These are phyloP conservation scores for Sisyra nigra DNA, from an alignment of 2,888 invertebrate species.

Conservation along the genomic window DNA sequence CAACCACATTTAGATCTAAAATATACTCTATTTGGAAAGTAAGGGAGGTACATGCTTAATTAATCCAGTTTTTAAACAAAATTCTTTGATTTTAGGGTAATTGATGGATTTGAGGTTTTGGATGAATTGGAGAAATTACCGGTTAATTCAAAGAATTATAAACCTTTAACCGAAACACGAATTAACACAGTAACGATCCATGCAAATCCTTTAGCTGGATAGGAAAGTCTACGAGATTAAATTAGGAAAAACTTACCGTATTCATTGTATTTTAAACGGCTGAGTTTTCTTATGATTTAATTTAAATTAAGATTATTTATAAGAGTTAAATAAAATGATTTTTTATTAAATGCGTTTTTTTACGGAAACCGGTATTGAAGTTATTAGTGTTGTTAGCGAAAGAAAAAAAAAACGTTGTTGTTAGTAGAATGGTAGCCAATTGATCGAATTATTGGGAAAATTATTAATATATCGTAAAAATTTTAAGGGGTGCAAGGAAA, in stretches of 20 bases:
- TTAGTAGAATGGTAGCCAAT: no score
- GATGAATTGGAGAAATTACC: constrained; percentile 92
- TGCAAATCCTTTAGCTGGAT: constrained; percentile 90
- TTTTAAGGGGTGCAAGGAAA: no score
- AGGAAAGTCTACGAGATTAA: constrained; percentile 13
- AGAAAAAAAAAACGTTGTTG: no score
- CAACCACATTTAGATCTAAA: constrained; percentile 94
- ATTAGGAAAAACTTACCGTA: not conserved
- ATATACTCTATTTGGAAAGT: constrained; percentile 95
- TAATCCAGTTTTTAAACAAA: not conserved
- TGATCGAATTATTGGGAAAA: no score
- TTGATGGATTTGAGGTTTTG: constrained; percentile 90
- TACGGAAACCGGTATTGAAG: no score
- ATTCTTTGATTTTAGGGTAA: constrained; percentile 52
- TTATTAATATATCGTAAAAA: no score
- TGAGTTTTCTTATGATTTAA: not conserved
- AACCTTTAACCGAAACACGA: constrained; percentile 71
- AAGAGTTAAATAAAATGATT: not conserved
- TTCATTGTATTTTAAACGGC: not conserved
- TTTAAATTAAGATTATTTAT: not conserved
- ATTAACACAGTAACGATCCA: constrained; percentile 89
- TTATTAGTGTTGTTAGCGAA: no score
- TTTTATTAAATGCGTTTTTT: no score
- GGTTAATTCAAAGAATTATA: constrained; percentile 86
- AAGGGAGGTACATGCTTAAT: constrained; percentile 19